These are phyloP conservation scores for Pachymerium ferrugineum DNA, from an alignment of 2,888 invertebrate species.

Conservation along the genomic window DNA sequence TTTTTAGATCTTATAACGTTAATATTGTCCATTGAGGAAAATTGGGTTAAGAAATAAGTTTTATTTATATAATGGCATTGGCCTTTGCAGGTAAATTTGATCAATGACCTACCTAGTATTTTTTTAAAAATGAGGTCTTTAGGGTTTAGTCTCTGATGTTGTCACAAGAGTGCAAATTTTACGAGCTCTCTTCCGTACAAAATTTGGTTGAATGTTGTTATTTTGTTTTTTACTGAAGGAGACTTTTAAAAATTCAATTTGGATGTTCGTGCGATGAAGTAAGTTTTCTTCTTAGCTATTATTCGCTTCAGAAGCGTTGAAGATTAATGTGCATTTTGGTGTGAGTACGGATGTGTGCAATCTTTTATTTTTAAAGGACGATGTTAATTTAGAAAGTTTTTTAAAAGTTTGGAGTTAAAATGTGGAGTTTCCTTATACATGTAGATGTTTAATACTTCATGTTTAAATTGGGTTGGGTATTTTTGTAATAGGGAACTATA, in stretches of 20 bases:
- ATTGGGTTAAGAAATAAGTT: background rate
- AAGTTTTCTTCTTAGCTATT: background rate
- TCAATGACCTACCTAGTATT: background rate
- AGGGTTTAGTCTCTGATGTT: background rate
- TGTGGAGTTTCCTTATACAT: no score
- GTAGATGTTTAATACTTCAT: no score
- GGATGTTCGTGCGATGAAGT: background rate
- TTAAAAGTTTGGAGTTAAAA: no score
- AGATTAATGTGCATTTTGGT: background rate
- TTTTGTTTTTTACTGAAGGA: no score
- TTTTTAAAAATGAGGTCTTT: background rate
- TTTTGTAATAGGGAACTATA: no score
- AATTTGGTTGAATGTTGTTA: background rate
- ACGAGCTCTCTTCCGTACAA: background rate
- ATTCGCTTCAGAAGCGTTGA: conserved; percentile 4
- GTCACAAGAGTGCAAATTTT: background rate
- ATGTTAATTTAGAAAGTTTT: no score
- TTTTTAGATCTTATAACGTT: background rate
- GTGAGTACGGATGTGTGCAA: background rate
- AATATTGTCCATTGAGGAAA: no score
- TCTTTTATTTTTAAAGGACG: no score
- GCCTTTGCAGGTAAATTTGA: background rate
- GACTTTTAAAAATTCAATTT: no score
- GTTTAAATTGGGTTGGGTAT: no score
- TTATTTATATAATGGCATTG: conserved; percentile 2